Percentiles rank a stretch among this genome's conserved stretches.
phyloP scores from a whole-genome alignment of 1,140 invertebrate species.

The Drosophila pectinifera region DNA sequence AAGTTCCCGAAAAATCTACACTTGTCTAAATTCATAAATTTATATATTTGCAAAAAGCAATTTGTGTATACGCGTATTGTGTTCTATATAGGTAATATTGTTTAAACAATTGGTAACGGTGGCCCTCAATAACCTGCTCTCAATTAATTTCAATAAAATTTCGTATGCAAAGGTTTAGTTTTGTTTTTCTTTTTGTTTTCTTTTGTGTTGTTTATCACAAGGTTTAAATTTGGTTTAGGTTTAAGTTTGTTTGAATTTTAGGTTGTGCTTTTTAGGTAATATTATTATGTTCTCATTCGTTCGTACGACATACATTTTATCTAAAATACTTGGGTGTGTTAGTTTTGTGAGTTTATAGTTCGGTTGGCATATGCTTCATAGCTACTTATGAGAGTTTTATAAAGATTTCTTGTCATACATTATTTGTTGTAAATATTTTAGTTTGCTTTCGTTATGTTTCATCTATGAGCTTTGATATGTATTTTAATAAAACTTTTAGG shows the following conservation, averaged over 20 bases:
- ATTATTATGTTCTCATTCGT: conserved; percentile 34
- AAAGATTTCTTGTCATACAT: conserved; percentile 36
- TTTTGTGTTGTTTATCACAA: conserved; percentile 70
- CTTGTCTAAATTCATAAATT: conserved; percentile 41
- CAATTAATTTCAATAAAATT: conserved; percentile 68
- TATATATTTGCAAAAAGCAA: conserved; percentile 54
- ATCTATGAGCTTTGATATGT: conserved; percentile 74
- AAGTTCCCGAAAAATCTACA: conserved; percentile 49
- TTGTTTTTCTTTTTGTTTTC: conserved; percentile 26
- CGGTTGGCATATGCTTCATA: conserved; percentile 53
- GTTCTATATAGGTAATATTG: conserved; percentile 51
- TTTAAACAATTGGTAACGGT: conserved; percentile 72
- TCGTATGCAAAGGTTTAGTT: conserved; percentile 54
- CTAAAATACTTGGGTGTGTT: conserved; percentile 73
- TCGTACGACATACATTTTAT: conserved; percentile 71
- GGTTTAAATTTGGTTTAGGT: conserved; percentile 71
- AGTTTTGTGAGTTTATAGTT: conserved; percentile 55
- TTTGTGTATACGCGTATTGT: conserved; percentile 53
- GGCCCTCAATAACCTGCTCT: conserved; percentile 79
- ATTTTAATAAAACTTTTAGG: conserved; percentile 74
- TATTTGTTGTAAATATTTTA: conserved; percentile 51
- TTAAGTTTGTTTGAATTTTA: conserved; percentile 48
- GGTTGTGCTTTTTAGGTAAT: conserved; percentile 47
- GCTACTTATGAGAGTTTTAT: conserved; percentile 51
- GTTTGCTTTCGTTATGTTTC: conserved; percentile 44